Evolutionary conservation across 2,797 vertebrate genomes (phyloP), one percentile per base, ranked within the genome.

Genomic region (Falco rusticolus): DNA sequence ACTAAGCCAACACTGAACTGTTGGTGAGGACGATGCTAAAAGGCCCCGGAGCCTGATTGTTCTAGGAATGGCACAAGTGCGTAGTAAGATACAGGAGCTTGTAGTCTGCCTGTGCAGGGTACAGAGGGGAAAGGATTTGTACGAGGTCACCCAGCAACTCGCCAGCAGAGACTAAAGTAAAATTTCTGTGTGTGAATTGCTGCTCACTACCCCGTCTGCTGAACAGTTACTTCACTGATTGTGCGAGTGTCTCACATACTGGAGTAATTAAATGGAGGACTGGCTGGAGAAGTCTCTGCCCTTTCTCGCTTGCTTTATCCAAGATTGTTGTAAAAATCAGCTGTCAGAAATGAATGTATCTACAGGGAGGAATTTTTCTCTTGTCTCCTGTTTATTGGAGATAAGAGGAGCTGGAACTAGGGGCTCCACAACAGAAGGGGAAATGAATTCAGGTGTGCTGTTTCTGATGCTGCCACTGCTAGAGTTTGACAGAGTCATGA

Each of bases 351-450:
- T 77, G 1, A 60, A 48, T 16, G 3, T 84, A 21, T 86, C 63
- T 93, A 26, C 53, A 72, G 64, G 56, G 93, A 83, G 45, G 51
- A 92, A 60, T 90, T 87, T 87, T 90, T 94, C 75, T 61, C 91
- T 87, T 84, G 66, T 91, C 76, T 96, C 82, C 77, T 94, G 80
- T 91, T 96, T 90, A 63, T 45, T 88, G 28, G 83, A 86, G 83
- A 78, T 78, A 91, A 85, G 81, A 33, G 53, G 28, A 93, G 53
- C 12, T 39, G 65, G 72, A 93, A 84, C 34, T 59, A 47, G n/a
- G 59, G 13, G 1, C 33, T 79, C 45, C 4, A 3, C 16, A 2
- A 70, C 48, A 48, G 51, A 88, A 91, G 47, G 71, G 79, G 80
- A 90, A 93, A 51, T 90, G 28, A 93, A 89, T 92, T 86, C 66